Base-by-base conservation (phyloP, 2,888 invertebrate species). In the Nemurella pictetii region DNA sequence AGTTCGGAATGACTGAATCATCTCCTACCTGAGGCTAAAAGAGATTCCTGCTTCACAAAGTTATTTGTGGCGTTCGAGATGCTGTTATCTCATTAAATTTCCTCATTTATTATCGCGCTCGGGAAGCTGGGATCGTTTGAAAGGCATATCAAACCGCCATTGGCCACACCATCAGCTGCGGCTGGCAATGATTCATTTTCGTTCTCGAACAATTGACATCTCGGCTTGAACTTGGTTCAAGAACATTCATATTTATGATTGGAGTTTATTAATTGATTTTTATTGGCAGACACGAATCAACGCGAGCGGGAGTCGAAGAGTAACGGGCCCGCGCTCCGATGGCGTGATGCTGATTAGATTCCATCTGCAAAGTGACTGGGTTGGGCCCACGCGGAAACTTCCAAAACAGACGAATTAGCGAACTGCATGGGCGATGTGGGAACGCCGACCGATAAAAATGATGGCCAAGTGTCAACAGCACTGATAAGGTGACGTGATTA, bases 211-310 rank as follows among this genome's bases (percentile, higher is more conserved):
- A 82, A 82, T 82, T 82, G 82, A 82, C 82, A 30, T 30, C 30
- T 15, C 20, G 55, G 72, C 55, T 82, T 82, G 82, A 55, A 82
- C 82, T 82, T 82, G 82, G 55, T 82, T 55, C 82, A 29, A 28
- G 27, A 55, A 55, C 55, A 55, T 28, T 72, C 28, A 82, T 78
- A 55, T 55, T 55, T 55, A 55, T 12, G 78, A 78, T 29, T 78
- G 78, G 30, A 78, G 78, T 29, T 12, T 28, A 78, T 78, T 28
- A 30, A 78, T 78, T 29, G 30, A 30, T 29, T 78, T 27, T 78
- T 78, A 78, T 78, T 78, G 30, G 78, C 78, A 30, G 9, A 28
- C 78, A 78, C 28, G 28, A 30, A 55, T 55, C 55, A 12, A 55
- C 55, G 55, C 55, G n/a, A n/a, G n/a, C n/a, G n/a, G n/a, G n/a